Evolutionary conservation across 2,797 vertebrate genomes (phyloP), one percentile per base, ranked within the genome.

Genomic region (Loriculus beryllinus): DNA sequence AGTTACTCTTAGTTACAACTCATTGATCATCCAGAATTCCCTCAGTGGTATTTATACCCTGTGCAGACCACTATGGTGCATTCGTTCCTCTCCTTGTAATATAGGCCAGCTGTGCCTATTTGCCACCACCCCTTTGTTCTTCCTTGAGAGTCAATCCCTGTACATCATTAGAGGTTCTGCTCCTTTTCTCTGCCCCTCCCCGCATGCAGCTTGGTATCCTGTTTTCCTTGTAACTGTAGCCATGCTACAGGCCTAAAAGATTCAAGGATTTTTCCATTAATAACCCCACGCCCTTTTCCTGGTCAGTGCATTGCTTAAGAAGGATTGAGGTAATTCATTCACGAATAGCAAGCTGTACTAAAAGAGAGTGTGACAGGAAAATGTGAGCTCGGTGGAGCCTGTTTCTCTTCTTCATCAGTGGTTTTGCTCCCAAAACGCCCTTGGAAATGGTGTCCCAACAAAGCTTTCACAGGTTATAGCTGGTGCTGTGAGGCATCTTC

Each of bases 211-310:
- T 10, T 63, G 79, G 87, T 92, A 95, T 97, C 94, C 97, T 97
- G 96, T 97, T 97, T 94, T 88, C 90, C 92, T 95, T 95, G 92
- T 92, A 97, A 97, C 85, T 63, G 84, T 64, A 80, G 40, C 81
- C 89, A 86, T 33, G 40, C 90, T 79, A 25, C 52, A 56, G 70
- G 92, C 64, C 86, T 94, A 85, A 83, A 91, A 84, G 88, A 87
- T 95, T 97, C 95, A 97, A 96, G 95, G 97, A 94, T 96, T 97
- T 98, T 97, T 97, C 96, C 90, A 60, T 95, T 97, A 88, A 93
- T 93, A 96, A 96, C 91, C 77, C 95, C 90, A 94, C 80, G 5
- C 97, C 96, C 95, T 96, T 94, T 97, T 95, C 95, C 94, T 97
- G 93, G 88, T 97, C 82, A 75, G 57, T 74, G 35, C 84, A 43